These are phyloP conservation scores for Chesias legatella DNA, from an alignment of 2,888 invertebrate species.

Conservation along the genomic window DNA sequence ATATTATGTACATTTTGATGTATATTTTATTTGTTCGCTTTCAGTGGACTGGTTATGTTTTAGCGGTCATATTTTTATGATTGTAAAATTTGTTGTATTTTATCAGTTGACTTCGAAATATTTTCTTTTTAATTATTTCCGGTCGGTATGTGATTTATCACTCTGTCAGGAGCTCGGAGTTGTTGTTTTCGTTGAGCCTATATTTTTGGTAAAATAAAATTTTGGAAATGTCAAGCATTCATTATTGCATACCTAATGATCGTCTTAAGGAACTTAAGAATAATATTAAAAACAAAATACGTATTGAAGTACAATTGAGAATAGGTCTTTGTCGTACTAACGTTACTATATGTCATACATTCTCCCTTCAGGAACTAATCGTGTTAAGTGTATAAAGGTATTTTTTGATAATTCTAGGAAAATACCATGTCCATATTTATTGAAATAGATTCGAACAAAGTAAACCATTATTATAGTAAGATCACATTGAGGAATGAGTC, in stretches of 20 bases:
- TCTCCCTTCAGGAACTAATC: constrained; percentile 51
- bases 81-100: constrained; percentile 77
- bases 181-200: constrained; percentile 58
- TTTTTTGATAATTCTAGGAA: constrained; percentile 69
- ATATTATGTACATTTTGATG: constrained; percentile 81
- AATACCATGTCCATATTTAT: constrained; percentile 64
- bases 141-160: constrained; percentile 60
- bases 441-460: constrained; percentile 53
- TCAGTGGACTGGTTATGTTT: constrained; percentile 72
- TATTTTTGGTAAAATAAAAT: constrained; percentile 41
- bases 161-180: constrained; percentile 54
- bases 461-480: constrained; percentile 39
- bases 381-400: constrained; percentile 57
- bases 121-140: constrained; percentile 60
- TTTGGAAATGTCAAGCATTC: constrained; percentile 47
- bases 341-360: constrained; percentile 57
- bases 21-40: constrained; percentile 76
- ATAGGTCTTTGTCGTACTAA: constrained; percentile 60
- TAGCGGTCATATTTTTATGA: constrained; percentile 70
- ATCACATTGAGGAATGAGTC: constrained; percentile 47
- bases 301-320: constrained; percentile 78
- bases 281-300: constrained; percentile 71
- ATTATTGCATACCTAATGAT: constrained; percentile 53
- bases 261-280: constrained; percentile 59
- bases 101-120: constrained; percentile 66